Percentiles rank a stretch among this genome's conserved stretches.
These are phyloP conservation scores for Muraenolepis orangiensis DNA, from an alignment of 2,797 vertebrate genomes.

Conservation along the genomic window DNA sequence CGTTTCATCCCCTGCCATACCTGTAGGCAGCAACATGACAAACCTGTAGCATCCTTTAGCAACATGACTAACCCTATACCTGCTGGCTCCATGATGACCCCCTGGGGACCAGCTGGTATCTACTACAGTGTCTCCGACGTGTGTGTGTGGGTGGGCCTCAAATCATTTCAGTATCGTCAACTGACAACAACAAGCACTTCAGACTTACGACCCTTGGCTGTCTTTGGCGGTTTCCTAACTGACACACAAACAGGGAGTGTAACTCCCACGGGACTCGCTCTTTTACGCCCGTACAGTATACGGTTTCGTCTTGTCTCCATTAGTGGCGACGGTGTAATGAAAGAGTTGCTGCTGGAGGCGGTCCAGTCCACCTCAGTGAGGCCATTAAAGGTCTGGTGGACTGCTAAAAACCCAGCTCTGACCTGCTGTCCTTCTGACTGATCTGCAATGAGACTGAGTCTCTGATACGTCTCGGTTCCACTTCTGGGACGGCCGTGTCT, in stretches of 20 bases:
- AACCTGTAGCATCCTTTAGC: not conserved
- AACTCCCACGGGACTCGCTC: constrained; percentile 12
- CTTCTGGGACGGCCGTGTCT: not conserved
- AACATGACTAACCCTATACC: not conserved
- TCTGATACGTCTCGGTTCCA: constrained; percentile 23
- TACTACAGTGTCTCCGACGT: not conserved
- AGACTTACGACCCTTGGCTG: not conserved
- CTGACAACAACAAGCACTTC: not conserved
- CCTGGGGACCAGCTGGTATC: not conserved
- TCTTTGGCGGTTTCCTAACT: not conserved
- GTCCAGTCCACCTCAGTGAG: constrained; percentile 8
- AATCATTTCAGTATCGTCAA: not conserved
- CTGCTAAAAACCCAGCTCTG: constrained; percentile 6
- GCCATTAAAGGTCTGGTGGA: not conserved
- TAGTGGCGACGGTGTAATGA: constrained; percentile 44
- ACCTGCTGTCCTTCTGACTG: constrained; percentile 37
- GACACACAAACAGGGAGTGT: not conserved
- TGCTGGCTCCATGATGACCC: not conserved
- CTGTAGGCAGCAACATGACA: not conserved
- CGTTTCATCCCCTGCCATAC: not conserved
- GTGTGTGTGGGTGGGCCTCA: not conserved
- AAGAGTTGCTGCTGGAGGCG: constrained; percentile 41
- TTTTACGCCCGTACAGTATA: constrained; percentile 44
- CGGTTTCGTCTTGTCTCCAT: constrained; percentile 46
- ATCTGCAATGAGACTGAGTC: too few species aligned